Base-by-base conservation (phyloP, 2,113 vertebrate species). In the Chaenocephalus aceratus region DNA sequence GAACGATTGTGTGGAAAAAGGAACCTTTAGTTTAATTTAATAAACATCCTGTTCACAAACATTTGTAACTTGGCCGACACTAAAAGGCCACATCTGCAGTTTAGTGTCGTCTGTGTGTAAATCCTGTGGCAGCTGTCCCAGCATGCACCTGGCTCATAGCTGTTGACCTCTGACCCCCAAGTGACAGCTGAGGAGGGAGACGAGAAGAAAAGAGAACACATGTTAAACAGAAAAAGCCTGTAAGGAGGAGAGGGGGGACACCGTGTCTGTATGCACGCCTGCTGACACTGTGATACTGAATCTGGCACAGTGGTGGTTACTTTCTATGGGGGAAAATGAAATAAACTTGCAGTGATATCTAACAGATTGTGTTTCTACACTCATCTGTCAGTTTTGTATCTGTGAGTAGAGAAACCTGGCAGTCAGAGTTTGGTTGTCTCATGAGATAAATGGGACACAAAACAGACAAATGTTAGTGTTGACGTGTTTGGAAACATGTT, bases 121-220 rank as follows among this genome's bases (percentile, higher is more conserved):
- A 91, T 89, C 80, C 82, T 5, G 59, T 5, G 26, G 58, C 94
- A 94, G 92, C 93, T 95, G 94, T 92, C 91, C 81, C 85, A 82
- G 81, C 79, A 78, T 57, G 84, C 92, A 94, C 90, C 93, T 94
- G 94, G 91, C 89, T 76, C 85, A 5, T 60, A 85, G 88, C 82
- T 26, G 41, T 88, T 85, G 89, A 94, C 86, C 92, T 92, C 69
- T 89, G 91, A 92, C 92, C 87, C 23, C 56, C 8, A 72, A 58
- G 48, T 78, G 92, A 94, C 95, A 95, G 94, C 94, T 95, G 94
- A 89, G 56, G 74, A 65, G 81, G 68, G 68, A 89, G 88, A 77
- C 72, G 72, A 77, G 84, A 75, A 10, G 77, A 66, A 79, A 15
- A 73, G n/a, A 58, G 72, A 91, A 85, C 89, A 94, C 91, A 93